A percentile compares a stretch with the other conserved stretches of the same genome.
Conservation (phyloP, 2,797 vertebrate genomes). For the Catamblyrhynchus diadema region DNA sequence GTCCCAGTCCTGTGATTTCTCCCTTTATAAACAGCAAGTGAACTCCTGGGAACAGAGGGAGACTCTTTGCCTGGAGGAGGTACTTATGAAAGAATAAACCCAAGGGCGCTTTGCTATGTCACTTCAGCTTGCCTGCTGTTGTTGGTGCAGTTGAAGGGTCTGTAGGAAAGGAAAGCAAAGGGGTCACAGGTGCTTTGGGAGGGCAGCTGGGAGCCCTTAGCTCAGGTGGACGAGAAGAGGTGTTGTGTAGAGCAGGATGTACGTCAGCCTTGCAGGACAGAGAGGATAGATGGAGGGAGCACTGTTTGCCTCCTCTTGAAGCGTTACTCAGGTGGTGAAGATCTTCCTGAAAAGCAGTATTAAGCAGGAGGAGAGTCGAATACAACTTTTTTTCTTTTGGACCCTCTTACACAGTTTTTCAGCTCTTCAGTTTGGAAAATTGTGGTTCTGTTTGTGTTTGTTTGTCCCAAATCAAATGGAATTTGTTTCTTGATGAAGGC, state of each 20-base stretch:
- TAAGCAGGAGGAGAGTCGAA: neutral
- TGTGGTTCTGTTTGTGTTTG: neutral
- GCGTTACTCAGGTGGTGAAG: neutral
- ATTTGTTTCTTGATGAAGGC: neutral
- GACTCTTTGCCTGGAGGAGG: neutral
- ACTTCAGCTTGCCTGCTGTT: neutral
- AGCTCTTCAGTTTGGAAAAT: neutral
- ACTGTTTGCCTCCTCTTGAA: accelerated
- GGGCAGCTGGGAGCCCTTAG: neutral
- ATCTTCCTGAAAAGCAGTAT: neutral
- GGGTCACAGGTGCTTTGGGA: accelerated
- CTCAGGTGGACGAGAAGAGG: neutral
- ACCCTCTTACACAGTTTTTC: neutral
- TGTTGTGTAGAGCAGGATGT: neutral
- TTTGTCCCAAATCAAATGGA: neutral
- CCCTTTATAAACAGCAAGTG: neutral
- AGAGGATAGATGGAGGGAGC: neutral
- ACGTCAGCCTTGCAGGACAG: neutral
- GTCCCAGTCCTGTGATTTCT: neutral
- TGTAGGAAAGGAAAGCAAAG: neutral
- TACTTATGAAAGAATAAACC: neutral
- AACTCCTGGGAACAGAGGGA: neutral
- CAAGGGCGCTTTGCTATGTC: neutral
- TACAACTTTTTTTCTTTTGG: neutral
- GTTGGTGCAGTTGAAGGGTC: neutral